phyloP scores from a whole-genome alignment of 2,888 invertebrate genomes.

The Eilema sororculum region DNA sequence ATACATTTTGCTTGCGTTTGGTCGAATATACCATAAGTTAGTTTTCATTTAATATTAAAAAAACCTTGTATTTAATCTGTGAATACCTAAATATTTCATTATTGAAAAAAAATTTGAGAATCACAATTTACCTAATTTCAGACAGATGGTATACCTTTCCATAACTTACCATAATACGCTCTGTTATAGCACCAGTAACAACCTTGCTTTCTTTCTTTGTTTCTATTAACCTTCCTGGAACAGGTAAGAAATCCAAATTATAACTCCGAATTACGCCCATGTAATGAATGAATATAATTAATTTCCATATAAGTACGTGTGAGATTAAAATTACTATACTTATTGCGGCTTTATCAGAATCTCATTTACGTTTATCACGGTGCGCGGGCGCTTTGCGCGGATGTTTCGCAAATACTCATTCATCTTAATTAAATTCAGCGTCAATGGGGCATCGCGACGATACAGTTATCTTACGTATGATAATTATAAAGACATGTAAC shows the following conservation, averaged over 20 bases:
- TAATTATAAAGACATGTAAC: conserved; percentile 40
- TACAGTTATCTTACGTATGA: conserved; percentile 27
- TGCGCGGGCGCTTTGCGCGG: conserved; percentile 17
- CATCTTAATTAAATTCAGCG: conserved; percentile 16
- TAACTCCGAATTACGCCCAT: not conserved
- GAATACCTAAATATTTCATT: too few species aligned
- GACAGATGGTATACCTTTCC: too few species aligned
- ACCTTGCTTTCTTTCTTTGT: too few species aligned
- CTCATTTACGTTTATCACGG: conserved; percentile 27
- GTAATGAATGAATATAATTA: not conserved
- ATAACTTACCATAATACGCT: too few species aligned
- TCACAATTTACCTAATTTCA: too few species aligned
- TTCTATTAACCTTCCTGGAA: not conserved
- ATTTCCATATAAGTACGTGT: not conserved
- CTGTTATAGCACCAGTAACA: not conserved
- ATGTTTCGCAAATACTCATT: conserved; percentile 21
- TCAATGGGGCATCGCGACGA: conserved; percentile 16
- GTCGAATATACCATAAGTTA: too few species aligned
- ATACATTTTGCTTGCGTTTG: too few species aligned
- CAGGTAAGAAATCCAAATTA: not conserved
- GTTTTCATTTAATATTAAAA: too few species aligned
- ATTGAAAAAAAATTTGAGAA: too few species aligned
- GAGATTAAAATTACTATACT: not conserved
- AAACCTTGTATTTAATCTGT: too few species aligned
- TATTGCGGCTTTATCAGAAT: conserved; percentile 10